phyloP scores from a whole-genome alignment of 2,797 vertebrate species.

The Xiphophorus birchmanni region DNA sequence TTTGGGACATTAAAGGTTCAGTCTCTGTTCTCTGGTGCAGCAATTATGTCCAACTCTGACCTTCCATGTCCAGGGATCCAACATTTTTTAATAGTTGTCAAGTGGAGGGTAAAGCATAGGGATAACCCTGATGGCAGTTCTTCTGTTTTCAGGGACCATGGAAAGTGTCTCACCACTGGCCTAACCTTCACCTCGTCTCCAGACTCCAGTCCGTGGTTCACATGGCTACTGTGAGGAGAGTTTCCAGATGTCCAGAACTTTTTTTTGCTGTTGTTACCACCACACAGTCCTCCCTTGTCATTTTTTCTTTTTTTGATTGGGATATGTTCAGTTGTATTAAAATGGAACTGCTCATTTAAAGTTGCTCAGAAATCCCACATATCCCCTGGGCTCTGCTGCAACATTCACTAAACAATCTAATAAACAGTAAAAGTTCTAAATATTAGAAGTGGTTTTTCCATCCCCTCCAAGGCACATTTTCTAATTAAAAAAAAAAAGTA shows the following conservation, averaged over 20 bases:
- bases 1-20: conserved; percentile 77
- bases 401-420: conserved; percentile 77
- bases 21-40: conserved; percentile 60
- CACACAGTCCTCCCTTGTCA: conserved; percentile 27
- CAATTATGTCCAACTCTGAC: conserved; percentile 70
- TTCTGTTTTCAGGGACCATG: conserved; percentile 41
- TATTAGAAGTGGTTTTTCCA: conserved; percentile 78
- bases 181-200: conserved; percentile 56
- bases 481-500: conserved; percentile 70
- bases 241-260: conserved; percentile 47
- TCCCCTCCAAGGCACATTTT: conserved; percentile 50
- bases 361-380: conserved; percentile 58
- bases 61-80: conserved; percentile 59
- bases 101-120: conserved; percentile 36
- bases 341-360: conserved; percentile 62
- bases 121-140: conserved; percentile 57
- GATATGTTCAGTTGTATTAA: conserved; percentile 58
- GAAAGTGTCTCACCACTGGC: conserved; percentile 47
- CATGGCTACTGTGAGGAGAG: conserved; percentile 41
- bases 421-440: conserved; percentile 79
- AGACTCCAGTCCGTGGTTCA: conserved; percentile 41
- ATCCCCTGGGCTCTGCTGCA: conserved; percentile 52
- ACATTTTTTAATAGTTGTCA: conserved; percentile 54
- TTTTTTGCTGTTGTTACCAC: conserved; percentile 33
- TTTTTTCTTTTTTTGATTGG: conserved; percentile 24